These are phyloP conservation scores for Plebejus argus DNA, from an alignment of 2,888 invertebrate genomes.

Conservation along the genomic window DNA sequence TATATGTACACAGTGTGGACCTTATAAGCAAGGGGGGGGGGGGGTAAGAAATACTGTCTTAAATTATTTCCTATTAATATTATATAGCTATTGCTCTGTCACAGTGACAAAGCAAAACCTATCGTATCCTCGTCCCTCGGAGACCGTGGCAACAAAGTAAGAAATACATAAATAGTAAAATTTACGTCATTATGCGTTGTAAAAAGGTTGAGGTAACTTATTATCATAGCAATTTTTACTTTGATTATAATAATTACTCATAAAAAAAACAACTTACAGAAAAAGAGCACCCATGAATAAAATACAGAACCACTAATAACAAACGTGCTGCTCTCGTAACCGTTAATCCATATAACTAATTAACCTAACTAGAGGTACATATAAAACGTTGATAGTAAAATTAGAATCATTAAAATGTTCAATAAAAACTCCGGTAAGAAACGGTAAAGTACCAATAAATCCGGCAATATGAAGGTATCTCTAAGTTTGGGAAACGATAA, in stretches of 20 bases:
- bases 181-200: background rate
- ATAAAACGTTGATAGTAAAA: conserved; percentile 62
- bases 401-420: conserved; percentile 65
- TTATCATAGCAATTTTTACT: background rate
- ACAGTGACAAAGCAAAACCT: background rate
- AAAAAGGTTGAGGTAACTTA: background rate
- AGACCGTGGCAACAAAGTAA: background rate
- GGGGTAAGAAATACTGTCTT: background rate
- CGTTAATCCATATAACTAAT: conserved; percentile 68
- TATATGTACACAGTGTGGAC: too few species aligned
- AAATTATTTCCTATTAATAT: background rate
- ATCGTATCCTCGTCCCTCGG: background rate
- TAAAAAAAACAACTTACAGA: too few species aligned
- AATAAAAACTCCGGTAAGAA: conserved; percentile 57
- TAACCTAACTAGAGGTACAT: conserved; percentile 60
- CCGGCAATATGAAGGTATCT: conserved; percentile 52
- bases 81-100: background rate
- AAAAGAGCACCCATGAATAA: conserved; percentile 13
- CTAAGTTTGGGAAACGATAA: conserved; percentile 37
- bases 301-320: conserved; percentile 36
- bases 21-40: background rate
- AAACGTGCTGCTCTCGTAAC: conserved; percentile 39
- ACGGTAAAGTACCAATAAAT: conserved; percentile 60
- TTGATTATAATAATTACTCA: background rate
- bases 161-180: background rate